These are phyloP conservation scores for Holothuria leucospilota DNA, from an alignment of 53 echinoderm and acorn worm species.

Conservation along the genomic window DNA sequence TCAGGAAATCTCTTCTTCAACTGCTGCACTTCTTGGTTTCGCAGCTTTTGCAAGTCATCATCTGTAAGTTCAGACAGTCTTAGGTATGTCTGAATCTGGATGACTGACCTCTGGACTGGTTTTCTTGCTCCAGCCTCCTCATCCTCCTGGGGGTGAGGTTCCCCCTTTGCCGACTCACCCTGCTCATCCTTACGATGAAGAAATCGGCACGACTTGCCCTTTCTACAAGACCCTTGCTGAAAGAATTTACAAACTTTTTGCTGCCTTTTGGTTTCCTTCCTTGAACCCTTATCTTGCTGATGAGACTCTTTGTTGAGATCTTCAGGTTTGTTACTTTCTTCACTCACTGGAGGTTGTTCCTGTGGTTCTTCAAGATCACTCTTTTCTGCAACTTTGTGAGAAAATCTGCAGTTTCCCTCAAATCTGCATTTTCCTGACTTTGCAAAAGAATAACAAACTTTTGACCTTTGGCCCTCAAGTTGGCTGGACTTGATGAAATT, in stretches of 20 bases:
- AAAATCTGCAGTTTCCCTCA: constrained; percentile 51
- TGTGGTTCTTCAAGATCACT: background rate
- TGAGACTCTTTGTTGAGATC: too few relatives aligned
- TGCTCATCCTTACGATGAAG: constrained; percentile 46
- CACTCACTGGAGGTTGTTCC: background rate
- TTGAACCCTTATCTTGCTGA: background rate
- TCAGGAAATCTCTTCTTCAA: constrained; percentile 76
- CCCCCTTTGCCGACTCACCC: constrained; percentile 5
- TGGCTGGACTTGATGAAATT: constrained; percentile 3
- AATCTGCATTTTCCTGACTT: constrained; percentile 70
- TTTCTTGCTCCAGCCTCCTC: constrained; percentile 26
- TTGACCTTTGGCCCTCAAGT: background rate
- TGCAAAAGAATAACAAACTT: constrained; percentile 63
- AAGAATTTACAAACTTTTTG: constrained; percentile 65
- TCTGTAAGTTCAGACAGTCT: constrained; percentile 65
- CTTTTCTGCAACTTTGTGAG: constrained; percentile 14
- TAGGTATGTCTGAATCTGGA: constrained; percentile 41
- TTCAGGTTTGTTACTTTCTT: background rate
- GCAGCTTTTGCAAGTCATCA: constrained; percentile 66
- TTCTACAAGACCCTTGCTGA: constrained; percentile 68
- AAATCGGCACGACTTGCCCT: constrained; percentile 63
- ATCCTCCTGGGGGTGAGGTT: background rate
- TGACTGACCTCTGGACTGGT: constrained; percentile 16
- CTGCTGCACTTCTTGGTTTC: constrained; percentile 82
- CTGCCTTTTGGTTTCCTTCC: background rate